phyloP scores from a whole-genome alignment of 2,113 vertebrate species.

The Oryzias javanicus region DNA sequence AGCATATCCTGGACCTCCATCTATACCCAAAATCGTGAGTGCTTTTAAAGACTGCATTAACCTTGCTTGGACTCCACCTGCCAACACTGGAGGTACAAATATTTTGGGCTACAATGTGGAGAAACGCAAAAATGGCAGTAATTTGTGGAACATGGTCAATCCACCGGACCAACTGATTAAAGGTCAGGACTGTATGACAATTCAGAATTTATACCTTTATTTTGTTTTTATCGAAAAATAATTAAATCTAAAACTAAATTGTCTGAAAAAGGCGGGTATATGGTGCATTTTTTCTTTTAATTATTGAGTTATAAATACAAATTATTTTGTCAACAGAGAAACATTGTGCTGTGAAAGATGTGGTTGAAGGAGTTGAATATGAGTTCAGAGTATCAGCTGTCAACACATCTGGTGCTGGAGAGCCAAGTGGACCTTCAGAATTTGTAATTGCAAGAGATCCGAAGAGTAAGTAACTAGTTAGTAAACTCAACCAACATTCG shows the following conservation, averaged over 20 bases:
- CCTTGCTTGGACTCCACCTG: conserved; percentile 82
- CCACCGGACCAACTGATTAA: conserved; percentile 62
- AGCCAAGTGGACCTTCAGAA: conserved; percentile 82
- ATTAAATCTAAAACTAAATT: too few species aligned
- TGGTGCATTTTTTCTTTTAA: neutral
- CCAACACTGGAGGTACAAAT: conserved; percentile 73
- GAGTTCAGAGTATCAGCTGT: conserved; percentile 88
- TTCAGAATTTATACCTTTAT: too few species aligned
- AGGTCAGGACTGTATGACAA: conserved; percentile 58
- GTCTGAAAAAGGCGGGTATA: too few species aligned
- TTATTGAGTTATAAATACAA: neutral
- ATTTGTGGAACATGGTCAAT: conserved; percentile 79
- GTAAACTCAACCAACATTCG: neutral
- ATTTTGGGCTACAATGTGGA: conserved; percentile 86
- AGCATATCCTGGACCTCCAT: conserved; percentile 85
- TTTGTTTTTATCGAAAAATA: too few species aligned
- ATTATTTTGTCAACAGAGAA: conserved; percentile 67
- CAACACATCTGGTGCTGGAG: conserved; percentile 83
- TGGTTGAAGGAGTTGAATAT: conserved; percentile 84
- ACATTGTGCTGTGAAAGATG: conserved; percentile 70
- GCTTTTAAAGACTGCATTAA: conserved; percentile 79
- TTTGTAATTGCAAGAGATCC: conserved; percentile 82
- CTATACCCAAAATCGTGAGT: conserved; percentile 78
- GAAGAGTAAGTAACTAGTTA: conserved; percentile 75
- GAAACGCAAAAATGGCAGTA: conserved; percentile 88